These are phyloP conservation scores for Heliopora coerulea DNA, from an alignment of 92 coral and sea anemone species.

Conservation along the genomic window DNA sequence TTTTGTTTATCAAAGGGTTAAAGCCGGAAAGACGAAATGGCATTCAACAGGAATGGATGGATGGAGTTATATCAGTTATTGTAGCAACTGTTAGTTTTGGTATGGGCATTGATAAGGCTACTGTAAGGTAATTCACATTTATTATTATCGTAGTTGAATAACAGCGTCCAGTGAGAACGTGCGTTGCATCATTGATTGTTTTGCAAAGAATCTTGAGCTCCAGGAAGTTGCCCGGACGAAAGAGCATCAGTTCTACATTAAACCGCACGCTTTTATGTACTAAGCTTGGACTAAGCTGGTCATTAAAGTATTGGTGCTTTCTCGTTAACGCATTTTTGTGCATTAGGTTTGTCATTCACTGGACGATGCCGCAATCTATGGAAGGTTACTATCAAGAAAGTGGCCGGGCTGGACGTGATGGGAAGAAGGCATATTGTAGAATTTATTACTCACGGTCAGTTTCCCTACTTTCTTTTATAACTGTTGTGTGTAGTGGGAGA, in stretches of 20 bases:
- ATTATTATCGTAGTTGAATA: no score
- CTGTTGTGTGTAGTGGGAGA: no score
- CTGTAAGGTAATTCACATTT: constrained; percentile 69
- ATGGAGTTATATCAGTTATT: constrained; percentile 80
- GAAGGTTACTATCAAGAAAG: constrained; percentile 96
- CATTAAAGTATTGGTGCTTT: no score
- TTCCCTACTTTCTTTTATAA: background rate
- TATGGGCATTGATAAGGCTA: constrained; percentile 92
- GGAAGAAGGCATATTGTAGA: constrained; percentile 82
- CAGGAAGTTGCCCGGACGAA: no score
- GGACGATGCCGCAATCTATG: constrained; percentile 92
- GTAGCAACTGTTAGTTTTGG: constrained; percentile 99
- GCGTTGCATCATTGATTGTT: no score
- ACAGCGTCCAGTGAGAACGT: no score
- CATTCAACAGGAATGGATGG: constrained; percentile 96
- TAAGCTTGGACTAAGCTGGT: no score
- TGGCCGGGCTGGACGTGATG: constrained; percentile 97
- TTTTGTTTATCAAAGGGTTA: constrained; percentile 50
- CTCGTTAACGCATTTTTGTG: background rate
- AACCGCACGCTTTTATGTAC: no score
- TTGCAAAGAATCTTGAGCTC: no score
- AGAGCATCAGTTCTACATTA: no score
- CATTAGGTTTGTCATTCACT: constrained; percentile 88
- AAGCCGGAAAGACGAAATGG: constrained; percentile 75
- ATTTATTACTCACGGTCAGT: constrained; percentile 80